Evolutionary conservation across 2,797 vertebrate genomes (phyloP).

Genomic region (Diplodus puntazzo): DNA sequence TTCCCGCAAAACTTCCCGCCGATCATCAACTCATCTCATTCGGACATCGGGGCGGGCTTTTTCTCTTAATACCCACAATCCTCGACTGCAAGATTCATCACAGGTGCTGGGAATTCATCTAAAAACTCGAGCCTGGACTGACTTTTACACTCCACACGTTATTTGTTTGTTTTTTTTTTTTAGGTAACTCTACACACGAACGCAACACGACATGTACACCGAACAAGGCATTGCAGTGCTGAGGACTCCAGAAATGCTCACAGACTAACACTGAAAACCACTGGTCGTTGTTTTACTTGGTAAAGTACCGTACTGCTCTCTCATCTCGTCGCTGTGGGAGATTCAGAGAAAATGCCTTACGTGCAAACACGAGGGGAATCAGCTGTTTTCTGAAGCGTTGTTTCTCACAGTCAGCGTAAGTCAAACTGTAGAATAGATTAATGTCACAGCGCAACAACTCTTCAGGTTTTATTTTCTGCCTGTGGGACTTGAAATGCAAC

Average conservation of each 20-base stretch:
- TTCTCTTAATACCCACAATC: constrained; percentile 6
- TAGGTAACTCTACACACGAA: constrained; percentile 18
- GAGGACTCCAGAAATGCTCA: constrained; percentile 53
- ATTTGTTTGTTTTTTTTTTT: neutral
- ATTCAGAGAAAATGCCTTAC: constrained; percentile 51
- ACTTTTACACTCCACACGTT: constrained; percentile 18
- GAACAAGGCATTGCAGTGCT: constrained; percentile 50
- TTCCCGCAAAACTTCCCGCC: too few species aligned
- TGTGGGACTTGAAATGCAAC: constrained; percentile 32
- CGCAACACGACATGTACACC: constrained; percentile 21
- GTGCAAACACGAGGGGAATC: constrained; percentile 11
- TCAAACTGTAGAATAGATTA: constrained; percentile 14
- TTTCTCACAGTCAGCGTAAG: constrained; percentile 6
- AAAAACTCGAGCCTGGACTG: constrained; percentile 34
- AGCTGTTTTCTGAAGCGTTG: neutral
- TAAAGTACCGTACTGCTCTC: constrained; percentile 59
- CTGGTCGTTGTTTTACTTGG: constrained; percentile 49
- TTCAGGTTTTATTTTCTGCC: constrained; percentile 33
- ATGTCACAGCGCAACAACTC: constrained; percentile 24
- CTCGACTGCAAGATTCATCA: constrained; percentile 4
- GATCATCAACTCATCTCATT: constrained; percentile 25
- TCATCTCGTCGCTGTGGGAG: constrained; percentile 27
- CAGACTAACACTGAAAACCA: constrained; percentile 52
- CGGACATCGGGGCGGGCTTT: neutral
- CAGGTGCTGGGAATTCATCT: constrained; percentile 41